Base-by-base conservation (phyloP, 2,797 vertebrate genomes). In the Fistularia commersonii region DNA sequence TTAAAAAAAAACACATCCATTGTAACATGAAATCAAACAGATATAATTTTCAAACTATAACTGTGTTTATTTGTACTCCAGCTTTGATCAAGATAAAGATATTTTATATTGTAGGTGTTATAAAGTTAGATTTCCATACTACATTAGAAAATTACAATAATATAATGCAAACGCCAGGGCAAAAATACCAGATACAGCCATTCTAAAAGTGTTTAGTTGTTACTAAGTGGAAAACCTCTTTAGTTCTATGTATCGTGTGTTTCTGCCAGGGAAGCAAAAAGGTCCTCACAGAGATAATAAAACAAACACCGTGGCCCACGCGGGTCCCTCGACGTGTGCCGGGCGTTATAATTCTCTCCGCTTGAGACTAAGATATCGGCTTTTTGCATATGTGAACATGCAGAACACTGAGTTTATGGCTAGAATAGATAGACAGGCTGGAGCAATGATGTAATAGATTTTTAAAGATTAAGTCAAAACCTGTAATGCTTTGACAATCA, bases 271-370 rank as follows among this genome's bases (percentile, higher is more conserved):
- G 59, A 66, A 66, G 63, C 64, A 57, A 74, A 55, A 63, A 65
- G 61, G 63, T 67, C 64, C 69, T 23, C 23, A 23, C 23, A 2
- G 23, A 23, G 23, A 23, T 23, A 23, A 23, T 23, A 23, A 23
- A 23, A 4, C 75, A 79, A 74, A 80, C 57, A 32, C 69, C 48
- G 23, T 57, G 72, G 73, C 80, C 71, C 73, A 68, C 47, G 5
- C 48, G 80, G 79, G 74, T 80, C 74, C 64, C 71, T 82, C 76
- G 66, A 59, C 75, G 73, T 69, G 70, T 54, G 64, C 75, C 66
- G 76, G 75, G 77, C 45, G 62, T 77, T 85, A 84, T 86, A 88
- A 86, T 86, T 81, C 68, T 77, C 82, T 56, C 84, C 68, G 83
- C 63, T 74, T 75, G 85, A 84, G 71, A 66, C 74, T 62, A 60